Evolutionary conservation across 2,113 vertebrate genomes (phyloP), one percentile per base, ranked within the genome.

Genomic region (Nanger granti): DNA sequence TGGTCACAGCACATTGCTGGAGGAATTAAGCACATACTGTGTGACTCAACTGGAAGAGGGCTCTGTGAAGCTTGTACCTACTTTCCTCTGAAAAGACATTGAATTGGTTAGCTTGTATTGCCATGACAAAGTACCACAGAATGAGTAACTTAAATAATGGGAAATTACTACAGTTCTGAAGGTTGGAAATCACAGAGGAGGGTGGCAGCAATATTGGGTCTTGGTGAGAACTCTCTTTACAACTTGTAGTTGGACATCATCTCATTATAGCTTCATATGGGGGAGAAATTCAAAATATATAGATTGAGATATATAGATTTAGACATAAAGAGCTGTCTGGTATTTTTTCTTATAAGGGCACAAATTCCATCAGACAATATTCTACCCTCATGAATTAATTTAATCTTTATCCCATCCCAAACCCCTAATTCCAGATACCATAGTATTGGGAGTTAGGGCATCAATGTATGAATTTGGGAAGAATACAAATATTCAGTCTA

Each of bases 181-280:
- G 7, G 26, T 28, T 26, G 15, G 7, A 69, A 64, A 11, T 62
- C 24, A 55, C 34, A 87, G 37, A 44, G 31, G 4, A 34, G 5
- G 4, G 4, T 44, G 9, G 10, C 20, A 55, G 3, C 0, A 20
- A 44, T 5, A 8, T 15, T 0, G 2, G 4, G 3, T 31, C n/a
- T 62, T 80, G 18, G 31, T 90, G 29, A 41, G 20, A 34, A 24
- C 1, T 7, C 7, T 83, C 24, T 80, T 96, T 4, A 18, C 59
- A 44, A 1, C 13, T 82, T 87, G 29, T 6, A 41, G 37, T 37
- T n/a, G 79, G 4, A 24, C 2, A 17, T 37, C 8, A 62, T 86
- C 18, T 83, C 24, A 8, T 10, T 69, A 10, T 28, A 5, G 15
- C 9, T 26, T 55, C 59, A 41, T n/a, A 28, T 6, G 31, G 20